Base-by-base conservation (phyloP, 2,797 vertebrate species). In the Nothura maculosa region DNA sequence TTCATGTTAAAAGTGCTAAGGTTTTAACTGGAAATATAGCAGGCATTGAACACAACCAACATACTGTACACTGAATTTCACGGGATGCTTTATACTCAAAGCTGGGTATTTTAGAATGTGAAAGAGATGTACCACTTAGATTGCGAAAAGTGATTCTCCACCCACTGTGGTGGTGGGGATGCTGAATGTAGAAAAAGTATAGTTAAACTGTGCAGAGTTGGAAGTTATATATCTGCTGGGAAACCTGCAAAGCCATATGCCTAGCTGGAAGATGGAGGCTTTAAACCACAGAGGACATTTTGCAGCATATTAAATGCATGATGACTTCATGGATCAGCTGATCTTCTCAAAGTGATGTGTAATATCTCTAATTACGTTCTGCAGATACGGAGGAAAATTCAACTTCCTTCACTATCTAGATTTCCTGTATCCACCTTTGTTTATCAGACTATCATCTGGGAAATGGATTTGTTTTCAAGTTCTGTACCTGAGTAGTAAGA, bases 1-100 rank as follows among this genome's bases (percentile, higher is more conserved):
- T 90, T 36, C 79, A 78, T 25, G 77, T 97, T 87, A 97, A 85
- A 82, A 45, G 34, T 86, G 58, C 50, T 61, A 61, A 63, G 45
- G 63, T 43, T 95, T 92, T n/a, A 50, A 43, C 30, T 76, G 83
- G 92, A 96, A 94, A 52, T 20, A 6, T 14, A 83, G 57, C 25
- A 57, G 38, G 45, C 48, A 60, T 70, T 4, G 20, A 87, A 80
- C 15, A 73, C 19, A 83, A 48, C n/a, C 74, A 58, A 82, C 14
- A 58, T 6, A 57, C 0, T 43, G 12, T 48, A 83, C 76, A 70
- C 15, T 36, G 48, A 34, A 82, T 68, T 81, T 36, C 58, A 64
- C 74, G 43, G 12, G 4, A 14, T 4, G 17, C 4, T 25, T 47
- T 63, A 48, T 3, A 78, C 76, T 76, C 7, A 2, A 63, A 75